Base-by-base conservation (phyloP, 2,113 vertebrate species). In the Parotia lawesii region DNA sequence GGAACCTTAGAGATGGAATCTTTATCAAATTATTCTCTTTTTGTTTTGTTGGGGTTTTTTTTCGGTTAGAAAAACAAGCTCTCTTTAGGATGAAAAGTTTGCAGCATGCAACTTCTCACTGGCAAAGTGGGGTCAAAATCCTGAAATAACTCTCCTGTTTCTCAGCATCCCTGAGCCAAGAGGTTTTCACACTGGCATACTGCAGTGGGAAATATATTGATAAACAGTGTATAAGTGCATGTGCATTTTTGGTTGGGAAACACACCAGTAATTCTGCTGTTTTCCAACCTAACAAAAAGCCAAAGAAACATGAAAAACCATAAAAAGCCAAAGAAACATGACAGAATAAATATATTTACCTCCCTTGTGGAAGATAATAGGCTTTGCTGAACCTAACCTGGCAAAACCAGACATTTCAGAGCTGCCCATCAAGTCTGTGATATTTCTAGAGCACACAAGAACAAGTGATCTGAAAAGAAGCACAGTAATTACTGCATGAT, bases 361-460 rank as follows among this genome's bases (percentile, higher is more conserved):
- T 87, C 79, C 75, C 77, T 84, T 93, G 22, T 57, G 85, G 66
- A 91, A 89, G 38, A 78, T 58, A 89, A 95, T 11, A 72, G 89
- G 66, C 74, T 97, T 96, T 56, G 80, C 87, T 62, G 93, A 94
- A 71, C 76, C 93, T 38, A 73, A 72, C 23, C 65, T 91, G 81
- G 96, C 95, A 84, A 97, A 95, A 78, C 17, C 48, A 84, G 90
- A 50, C 93, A 90, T 85, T 66, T 95, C 78, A 29, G 94, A 86
- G 73, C 67, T 79, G 73, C 74, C 77, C 22, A 57, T 11, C 66
- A 65, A 4, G 1, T 93, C 93, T 45, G 81, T 24, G 53, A 65
- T 89, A 71, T 91, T 96, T 94, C 93, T 92, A 81, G 97, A 97
- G 89, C 96, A 95, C 86, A 97, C 70, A 3, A 97, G 90, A 75